These are phyloP conservation scores for Echinarachnius parma DNA, from an alignment of 53 echinoderm and acorn worm genomes.

Conservation along the genomic window DNA sequence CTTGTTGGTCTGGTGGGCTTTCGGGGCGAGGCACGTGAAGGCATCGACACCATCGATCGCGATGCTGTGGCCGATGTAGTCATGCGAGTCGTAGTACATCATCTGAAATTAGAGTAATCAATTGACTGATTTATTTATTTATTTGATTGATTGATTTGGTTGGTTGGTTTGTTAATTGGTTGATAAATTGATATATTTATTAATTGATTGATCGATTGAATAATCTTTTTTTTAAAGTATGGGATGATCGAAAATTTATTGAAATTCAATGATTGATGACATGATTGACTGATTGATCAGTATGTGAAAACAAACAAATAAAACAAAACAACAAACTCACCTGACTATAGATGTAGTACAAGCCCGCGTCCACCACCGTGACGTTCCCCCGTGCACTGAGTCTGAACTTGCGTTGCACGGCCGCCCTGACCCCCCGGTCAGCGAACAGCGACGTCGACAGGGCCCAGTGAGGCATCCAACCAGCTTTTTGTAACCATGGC, in stretches of 20 bases:
- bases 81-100: slow-evolving; percentile 74
- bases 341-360: slow-evolving; percentile 77
- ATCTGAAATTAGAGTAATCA: too few relatives aligned
- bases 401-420: slow-evolving; percentile 22
- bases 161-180: too few relatives aligned
- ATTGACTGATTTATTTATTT: too few relatives aligned
- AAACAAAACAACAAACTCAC: slow-evolving; percentile 35
- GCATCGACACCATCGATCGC: slow-evolving; percentile 53
- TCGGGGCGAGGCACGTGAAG: slow-evolving; percentile 64
- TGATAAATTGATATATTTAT: too few relatives aligned
- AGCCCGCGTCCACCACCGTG: slow-evolving; percentile 46
- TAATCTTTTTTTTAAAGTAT: too few relatives aligned
- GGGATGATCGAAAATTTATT: too few relatives aligned
- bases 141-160: too few relatives aligned
- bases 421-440: background rate
- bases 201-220: too few relatives aligned
- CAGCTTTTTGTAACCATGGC: slow-evolving; percentile 16
- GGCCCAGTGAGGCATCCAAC: slow-evolving; percentile 31
- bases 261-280: too few relatives aligned
- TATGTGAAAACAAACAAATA: too few relatives aligned
- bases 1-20: slow-evolving; percentile 44
- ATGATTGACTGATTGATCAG: too few relatives aligned
- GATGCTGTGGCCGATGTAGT: slow-evolving; percentile 71
- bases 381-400: slow-evolving; percentile 51
- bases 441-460: background rate